These are phyloP conservation scores for Xanthia icteritia DNA, from an alignment of 2,888 invertebrate genomes.

Conservation along the genomic window DNA sequence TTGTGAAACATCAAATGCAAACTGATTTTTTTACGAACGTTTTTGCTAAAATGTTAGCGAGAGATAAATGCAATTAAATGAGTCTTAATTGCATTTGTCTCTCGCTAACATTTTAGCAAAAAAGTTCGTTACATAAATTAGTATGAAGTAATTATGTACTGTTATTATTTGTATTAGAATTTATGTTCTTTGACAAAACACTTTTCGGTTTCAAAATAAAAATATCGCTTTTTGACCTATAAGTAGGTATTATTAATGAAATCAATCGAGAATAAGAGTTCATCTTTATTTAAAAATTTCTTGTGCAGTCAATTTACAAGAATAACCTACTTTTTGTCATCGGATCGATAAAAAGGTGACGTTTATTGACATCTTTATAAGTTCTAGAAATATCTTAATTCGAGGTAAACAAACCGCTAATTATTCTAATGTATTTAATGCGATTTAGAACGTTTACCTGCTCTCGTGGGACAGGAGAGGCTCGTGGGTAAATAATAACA, in stretches of 20 bases:
- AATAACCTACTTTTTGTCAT: not conserved
- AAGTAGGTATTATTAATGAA: too few relatives aligned
- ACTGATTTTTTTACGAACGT: too few relatives aligned
- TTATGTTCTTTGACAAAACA: not conserved
- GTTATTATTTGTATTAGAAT: not conserved
- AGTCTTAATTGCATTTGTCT: not conserved
- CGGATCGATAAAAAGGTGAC: not conserved
- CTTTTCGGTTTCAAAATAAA: not conserved
- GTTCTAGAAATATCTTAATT: too few relatives aligned
- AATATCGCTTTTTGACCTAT: not conserved
- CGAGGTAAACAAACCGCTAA: too few relatives aligned
- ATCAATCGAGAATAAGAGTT: too few relatives aligned
- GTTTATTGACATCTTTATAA: not conserved
- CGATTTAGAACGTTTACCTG: too few relatives aligned
- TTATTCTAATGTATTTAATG: too few relatives aligned
- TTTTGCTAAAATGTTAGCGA: too few relatives aligned
- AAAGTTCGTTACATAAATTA: slow-evolving; percentile 19
- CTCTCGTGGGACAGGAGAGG: too few relatives aligned
- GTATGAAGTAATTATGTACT: not conserved
- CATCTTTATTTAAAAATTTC: not conserved
- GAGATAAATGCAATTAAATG: too few relatives aligned
- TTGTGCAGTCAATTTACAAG: not conserved
- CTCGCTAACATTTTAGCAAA: not conserved
- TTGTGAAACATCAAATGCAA: slow-evolving; percentile 11
- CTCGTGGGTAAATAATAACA: too few relatives aligned